These are phyloP conservation scores for Polyploca ridens DNA, from an alignment of 2,888 invertebrate species.

Conservation along the genomic window DNA sequence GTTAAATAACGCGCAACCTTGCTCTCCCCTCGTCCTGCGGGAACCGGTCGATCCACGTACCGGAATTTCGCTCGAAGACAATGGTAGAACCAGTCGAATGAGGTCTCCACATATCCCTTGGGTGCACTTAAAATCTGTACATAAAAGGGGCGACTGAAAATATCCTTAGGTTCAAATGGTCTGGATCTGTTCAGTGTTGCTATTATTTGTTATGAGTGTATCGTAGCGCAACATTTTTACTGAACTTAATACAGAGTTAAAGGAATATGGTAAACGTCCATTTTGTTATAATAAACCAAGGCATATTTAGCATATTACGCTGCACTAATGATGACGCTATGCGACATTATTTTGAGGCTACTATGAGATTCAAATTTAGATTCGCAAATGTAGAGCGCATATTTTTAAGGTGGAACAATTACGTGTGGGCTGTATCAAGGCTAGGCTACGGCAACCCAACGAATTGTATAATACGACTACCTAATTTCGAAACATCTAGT, in stretches of 20 bases:
- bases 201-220: constrained; percentile 30
- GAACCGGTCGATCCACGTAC: constrained; percentile 68
- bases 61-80: constrained; percentile 59
- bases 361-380: constrained; percentile 22
- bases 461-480: constrained; percentile 19
- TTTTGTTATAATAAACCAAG: background rate
- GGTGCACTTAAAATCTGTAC: constrained; percentile 28
- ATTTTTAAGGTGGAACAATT: constrained; percentile 37
- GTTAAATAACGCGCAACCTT: constrained; percentile 71
- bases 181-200: constrained; percentile 35
- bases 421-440: constrained; percentile 48
- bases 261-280: background rate
- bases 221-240: constrained; percentile 24
- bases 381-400: constrained; percentile 25
- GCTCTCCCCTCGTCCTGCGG: constrained; percentile 72
- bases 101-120: constrained; percentile 42
- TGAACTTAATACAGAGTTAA: constrained; percentile 18
- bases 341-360: background rate
- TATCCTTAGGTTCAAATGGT: constrained; percentile 34
- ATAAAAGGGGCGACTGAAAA: constrained; percentile 42
- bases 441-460: constrained; percentile 22
- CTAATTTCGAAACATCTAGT: constrained; percentile 13
- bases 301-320: background rate
- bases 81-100: constrained; percentile 45
- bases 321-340: constrained; percentile 5